Base-by-base conservation (phyloP, 2,888 invertebrate genomes). In the Drosophila barbarae region DNA sequence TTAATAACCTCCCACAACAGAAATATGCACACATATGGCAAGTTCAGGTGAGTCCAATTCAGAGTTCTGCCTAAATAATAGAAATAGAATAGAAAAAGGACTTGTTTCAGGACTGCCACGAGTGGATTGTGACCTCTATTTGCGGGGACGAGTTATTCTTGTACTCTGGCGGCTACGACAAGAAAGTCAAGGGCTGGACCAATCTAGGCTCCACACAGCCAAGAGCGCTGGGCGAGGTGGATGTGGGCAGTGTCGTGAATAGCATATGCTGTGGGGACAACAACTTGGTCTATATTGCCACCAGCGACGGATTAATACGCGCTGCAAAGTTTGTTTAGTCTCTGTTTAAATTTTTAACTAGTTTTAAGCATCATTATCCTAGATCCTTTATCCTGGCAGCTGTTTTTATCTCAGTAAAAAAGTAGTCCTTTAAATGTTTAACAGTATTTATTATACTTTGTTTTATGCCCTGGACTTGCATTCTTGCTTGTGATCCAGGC, bases 131-230 rank as follows among this genome's bases (percentile, higher is more conserved):
- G 9, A 89, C 87, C 55, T 74, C 84, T 15, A 82, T 90, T 46
- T 87, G 87, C 46, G 88, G 87, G 0, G 74, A 81, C 49, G 88
- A 87, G 1, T 66, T 75, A 18, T 46, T 55, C 36, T 46, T 90
- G 28, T 90, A 87, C 70, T 86, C 88, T 10, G 89, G 87, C 23
- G 90, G 90, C 39, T 90, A 87, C 57, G 90, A 90, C 69, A 88
- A 86, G 12, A 88, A 85, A 54, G 86, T 90, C 1, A 90, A 90
- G 69, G 87, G 85, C n/a, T 89, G 88, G 89, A 77, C 77, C 5
- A 73, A 86, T 30, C 71, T 89, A 35, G 86, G 76, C 3, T 77
- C 78, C 15, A 18, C 69, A 10, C 71, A 76, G 32, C 87, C 88
- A 1, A 74, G 68, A 39, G 56, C 80, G 0, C 61, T 86, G 36